Evolutionary conservation across 2,888 invertebrate species (phyloP), one percentile per base, ranked within the genome.

Genomic region (Rhamphomyia laevipes): DNA sequence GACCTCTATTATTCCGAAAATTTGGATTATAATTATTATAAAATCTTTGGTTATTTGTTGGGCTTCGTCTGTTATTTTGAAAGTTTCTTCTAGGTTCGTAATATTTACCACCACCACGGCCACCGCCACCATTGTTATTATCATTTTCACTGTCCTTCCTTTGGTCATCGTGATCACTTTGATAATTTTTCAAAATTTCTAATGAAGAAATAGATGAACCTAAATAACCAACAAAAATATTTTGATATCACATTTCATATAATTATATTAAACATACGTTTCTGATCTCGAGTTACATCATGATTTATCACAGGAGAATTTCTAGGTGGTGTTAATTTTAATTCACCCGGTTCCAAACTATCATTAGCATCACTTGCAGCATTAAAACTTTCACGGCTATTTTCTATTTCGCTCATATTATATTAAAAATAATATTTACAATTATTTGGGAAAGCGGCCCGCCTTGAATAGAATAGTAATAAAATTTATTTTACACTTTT

Each of bases 321-420:
- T 15, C 27, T 21, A n/a, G 42, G 42, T 27, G 42, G 21, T 10
- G 42, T 42, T 42, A 21, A 21, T 23, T 27, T 42, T 23, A 42
- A 42, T 42, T 42, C 42, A 15, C 42, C 42, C 15, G 42, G 42
- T 13, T 42, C 42, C 27, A 42, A 15, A 42, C 42, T 42, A n/a
- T 42, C 42, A 7, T 42, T 21, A 15, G 21, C 10, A 23, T 15
- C 42, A 35, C 35, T 35, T 13, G 13, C 35, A 35, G n/a, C n/a
- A n/a, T 35, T 35, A n/a, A n/a, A 35, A 35, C 13, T 35, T 23
- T 38, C 40, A 7, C 18, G 18, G 18, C 17, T 18, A 40, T 42
- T 42, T 42, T 42, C 13, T n/a, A 15, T 27, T 42, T 42, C 42
- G n/a, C 21, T 42, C 42, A 42, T 42, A 13, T n/a, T 23, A 7